Conservation (phyloP, 1,140 invertebrate species). For the Panagrolaimus sp. region DNA sequence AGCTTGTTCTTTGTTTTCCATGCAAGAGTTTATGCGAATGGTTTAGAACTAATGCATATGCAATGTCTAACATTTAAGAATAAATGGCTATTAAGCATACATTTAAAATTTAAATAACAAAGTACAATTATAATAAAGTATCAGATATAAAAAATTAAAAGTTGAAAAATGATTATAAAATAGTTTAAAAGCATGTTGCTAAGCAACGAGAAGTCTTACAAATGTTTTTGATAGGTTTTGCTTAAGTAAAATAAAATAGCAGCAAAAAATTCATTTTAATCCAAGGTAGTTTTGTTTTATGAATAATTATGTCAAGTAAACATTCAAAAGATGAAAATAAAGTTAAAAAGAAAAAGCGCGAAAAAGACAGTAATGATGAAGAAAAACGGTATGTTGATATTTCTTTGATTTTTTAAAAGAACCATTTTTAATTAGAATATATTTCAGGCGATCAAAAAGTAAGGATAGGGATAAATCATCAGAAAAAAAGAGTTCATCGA, state of each 20-base stretch:
- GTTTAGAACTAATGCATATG: too few species aligned
- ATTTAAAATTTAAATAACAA: too few species aligned
- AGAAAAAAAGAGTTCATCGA: not conserved
- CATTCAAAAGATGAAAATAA: constrained; percentile 1
- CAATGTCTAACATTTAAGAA: too few species aligned
- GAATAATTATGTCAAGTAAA: constrained; percentile 9
- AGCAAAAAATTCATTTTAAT: too few species aligned
- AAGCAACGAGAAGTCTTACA: too few species aligned
- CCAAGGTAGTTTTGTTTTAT: not conserved
- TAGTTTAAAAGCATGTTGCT: too few species aligned
- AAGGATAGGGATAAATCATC: constrained; percentile 4
- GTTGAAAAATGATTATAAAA: not conserved
- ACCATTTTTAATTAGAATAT: not conserved
- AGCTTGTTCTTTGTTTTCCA: too few species aligned
- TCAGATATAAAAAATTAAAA: not conserved
- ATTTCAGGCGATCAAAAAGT: constrained; percentile 3
- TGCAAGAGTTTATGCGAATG: too few species aligned
- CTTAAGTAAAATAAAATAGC: too few species aligned
- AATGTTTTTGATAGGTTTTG: too few species aligned
- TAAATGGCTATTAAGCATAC: too few species aligned
- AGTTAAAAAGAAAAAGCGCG: constrained; percentile 6
- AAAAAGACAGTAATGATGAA: not conserved
- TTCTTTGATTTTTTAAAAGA: not conserved
- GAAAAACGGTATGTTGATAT: not conserved
- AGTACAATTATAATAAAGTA: too few species aligned